Evolutionary conservation across 2,888 invertebrate genomes (phyloP).

Genomic region (Ormyrus pomaceus): DNA sequence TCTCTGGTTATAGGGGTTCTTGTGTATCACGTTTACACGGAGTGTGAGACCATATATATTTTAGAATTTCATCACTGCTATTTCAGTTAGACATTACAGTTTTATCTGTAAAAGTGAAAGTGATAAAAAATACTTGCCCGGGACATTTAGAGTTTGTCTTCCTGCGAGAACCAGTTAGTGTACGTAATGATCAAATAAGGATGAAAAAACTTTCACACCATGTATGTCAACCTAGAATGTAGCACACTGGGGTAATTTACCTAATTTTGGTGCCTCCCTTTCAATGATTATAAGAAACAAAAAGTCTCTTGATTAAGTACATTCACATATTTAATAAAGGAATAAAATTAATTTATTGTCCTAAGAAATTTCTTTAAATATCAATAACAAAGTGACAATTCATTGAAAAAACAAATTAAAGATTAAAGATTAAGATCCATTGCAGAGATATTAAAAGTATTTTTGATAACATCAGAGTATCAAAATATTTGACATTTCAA

Average conservation of each 20-base stretch:
- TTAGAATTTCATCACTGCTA: slow-evolving; percentile 20
- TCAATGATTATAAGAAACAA: not conserved
- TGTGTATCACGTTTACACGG: not conserved
- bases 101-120: slow-evolving; percentile 50
- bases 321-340: too few species aligned
- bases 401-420: too few species aligned
- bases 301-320: too few species aligned
- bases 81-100: not conserved
- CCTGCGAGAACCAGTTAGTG: slow-evolving; percentile 51
- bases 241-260: slow-evolving; percentile 34
- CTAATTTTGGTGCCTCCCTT: not conserved
- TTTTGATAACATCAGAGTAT: too few species aligned
- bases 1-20: not conserved
- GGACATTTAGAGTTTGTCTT: slow-evolving; percentile 48
- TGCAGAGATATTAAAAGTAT: too few species aligned
- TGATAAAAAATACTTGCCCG: slow-evolving; percentile 43
- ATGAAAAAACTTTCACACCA: slow-evolving; percentile 71
- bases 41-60: not conserved
- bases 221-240: slow-evolving; percentile 61
- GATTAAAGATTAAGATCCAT: too few species aligned
- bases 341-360: too few species aligned
- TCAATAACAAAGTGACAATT: too few species aligned
- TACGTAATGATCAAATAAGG: slow-evolving; percentile 59
- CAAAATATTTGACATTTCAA: too few species aligned
- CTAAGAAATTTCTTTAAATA: too few species aligned